Evolutionary conservation across 2,113 vertebrate genomes (phyloP), one percentile per base, ranked within the genome.

Genomic region (Anhinga anhinga): DNA sequence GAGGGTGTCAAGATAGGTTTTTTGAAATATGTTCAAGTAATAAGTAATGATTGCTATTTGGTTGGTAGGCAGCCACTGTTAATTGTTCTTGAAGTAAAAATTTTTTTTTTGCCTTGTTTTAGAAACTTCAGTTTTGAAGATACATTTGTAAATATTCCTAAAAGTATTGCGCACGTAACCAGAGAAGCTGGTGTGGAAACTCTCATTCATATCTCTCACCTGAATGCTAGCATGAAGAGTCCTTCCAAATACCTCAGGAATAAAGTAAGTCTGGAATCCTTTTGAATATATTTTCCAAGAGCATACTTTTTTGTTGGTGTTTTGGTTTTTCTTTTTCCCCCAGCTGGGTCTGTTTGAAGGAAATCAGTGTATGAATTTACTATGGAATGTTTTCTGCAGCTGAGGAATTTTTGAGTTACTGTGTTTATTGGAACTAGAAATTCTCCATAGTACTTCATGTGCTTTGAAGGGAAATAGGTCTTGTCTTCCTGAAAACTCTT

Each of bases 211-310:
- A 58, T 99, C 88, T 99, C 99, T 84, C 99, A 99, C 95, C 98
- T 99, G 59, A 99, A 99, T 78, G 99, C 99, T n/a, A 98, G 98
- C 96, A 98, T 99, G 74, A 99, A 97, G 92, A 99, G 99, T 93
- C 95, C 98, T 34, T 99, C 99, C 34, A 99, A 98, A 91, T 99
- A 99, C 87, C 97, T 99, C 94, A 99, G 99, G 91, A 99, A 85
- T 97, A 99, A 99, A 98, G 99, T 99, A 95, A 94, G 97, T 84
- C 30, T 63, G 62, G 13, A 59, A n/a, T 91, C 21, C 9, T 36
- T 63, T 50, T 30, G 11, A 72, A 25, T 76, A 1, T 45, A 8
- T 92, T 72, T 79, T 62, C 27, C 5, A 16, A 88, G 45, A 62
- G 15, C 0, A 3, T 63, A 3, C 25, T 67, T 70, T 40, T 30